These are phyloP conservation scores for Drosophila aldrichi DNA, from an alignment of 2,888 invertebrate genomes.

Conservation along the genomic window DNA sequence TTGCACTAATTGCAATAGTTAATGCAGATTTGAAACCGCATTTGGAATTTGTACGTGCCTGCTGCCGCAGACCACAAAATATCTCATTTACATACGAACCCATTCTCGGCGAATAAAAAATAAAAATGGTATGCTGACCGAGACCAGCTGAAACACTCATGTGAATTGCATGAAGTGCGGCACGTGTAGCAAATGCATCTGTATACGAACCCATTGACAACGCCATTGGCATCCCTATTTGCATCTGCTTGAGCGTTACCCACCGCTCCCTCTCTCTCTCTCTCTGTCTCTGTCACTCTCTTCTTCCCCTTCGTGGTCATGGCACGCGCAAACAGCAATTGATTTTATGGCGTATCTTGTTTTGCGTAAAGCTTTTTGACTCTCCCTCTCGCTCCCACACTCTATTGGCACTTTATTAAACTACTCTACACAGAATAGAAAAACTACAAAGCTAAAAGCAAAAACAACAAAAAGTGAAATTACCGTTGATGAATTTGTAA, in stretches of 20 bases:
- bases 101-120: conserved; percentile 5
- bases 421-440: conserved; percentile 31
- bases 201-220: conserved; percentile 8
- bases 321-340: conserved; percentile 64
- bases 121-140: conserved; percentile 43
- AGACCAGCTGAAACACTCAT: conserved; percentile 64
- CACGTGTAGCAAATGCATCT: conserved; percentile 61
- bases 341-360: conserved; percentile 66
- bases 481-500: no score
- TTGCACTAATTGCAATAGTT: conserved; percentile 80
- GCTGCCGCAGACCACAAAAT: conserved; percentile 45
- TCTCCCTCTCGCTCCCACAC: conserved; percentile 30
- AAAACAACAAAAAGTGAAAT: not conserved
- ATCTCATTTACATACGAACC: conserved; percentile 75
- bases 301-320: conserved; percentile 23
- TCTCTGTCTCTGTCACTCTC: not conserved
- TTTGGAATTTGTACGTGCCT: conserved; percentile 19
- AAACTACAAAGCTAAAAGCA: conserved; percentile 4
- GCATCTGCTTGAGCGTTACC: conserved; percentile 11
- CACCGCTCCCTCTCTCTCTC: not conserved
- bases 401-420: conserved; percentile 69
- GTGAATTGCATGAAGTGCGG: conserved; percentile 74
- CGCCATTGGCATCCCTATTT: conserved; percentile 5
- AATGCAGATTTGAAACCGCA: conserved; percentile 81
- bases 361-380: conserved; percentile 42